Evolutionary conservation across 2,797 vertebrate species (phyloP).

Genomic region (Megaceryle alcyon): DNA sequence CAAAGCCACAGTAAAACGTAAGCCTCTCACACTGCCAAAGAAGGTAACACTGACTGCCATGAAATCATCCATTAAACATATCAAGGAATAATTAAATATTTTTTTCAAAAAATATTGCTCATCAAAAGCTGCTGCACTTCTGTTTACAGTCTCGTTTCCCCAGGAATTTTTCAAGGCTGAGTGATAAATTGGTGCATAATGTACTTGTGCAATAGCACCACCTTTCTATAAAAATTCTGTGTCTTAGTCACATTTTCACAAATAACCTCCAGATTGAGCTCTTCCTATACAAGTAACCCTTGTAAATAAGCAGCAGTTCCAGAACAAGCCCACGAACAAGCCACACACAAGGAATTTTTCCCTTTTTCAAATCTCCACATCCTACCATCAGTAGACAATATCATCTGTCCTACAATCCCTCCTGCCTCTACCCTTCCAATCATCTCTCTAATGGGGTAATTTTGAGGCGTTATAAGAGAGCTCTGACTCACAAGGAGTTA

Average conservation of each 20-base stretch:
- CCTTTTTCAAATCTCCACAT: background rate
- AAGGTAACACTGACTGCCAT: background rate
- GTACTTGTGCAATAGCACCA: background rate
- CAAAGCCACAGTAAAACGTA: background rate
- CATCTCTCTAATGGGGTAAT: background rate
- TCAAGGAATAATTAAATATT: background rate
- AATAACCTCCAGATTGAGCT: background rate
- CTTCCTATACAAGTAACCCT: background rate
- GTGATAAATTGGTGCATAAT: background rate
- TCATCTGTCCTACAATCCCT: background rate
- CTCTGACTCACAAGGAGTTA: background rate
- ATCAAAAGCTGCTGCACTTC: background rate
- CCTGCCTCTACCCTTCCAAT: background rate
- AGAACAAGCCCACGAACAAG: background rate
- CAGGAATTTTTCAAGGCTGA: background rate
- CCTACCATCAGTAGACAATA: fast-evolving
- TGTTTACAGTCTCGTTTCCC: background rate
- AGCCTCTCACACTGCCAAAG: background rate
- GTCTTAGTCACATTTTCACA: background rate
- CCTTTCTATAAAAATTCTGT: background rate
- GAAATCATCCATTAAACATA: background rate
- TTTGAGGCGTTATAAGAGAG: fast-evolving
- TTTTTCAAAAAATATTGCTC: background rate
- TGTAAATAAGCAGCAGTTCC: background rate
- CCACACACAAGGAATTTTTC: background rate